Evolutionary conservation across 2,113 vertebrate species (phyloP).

Genomic region (Corvus moneduloides): DNA sequence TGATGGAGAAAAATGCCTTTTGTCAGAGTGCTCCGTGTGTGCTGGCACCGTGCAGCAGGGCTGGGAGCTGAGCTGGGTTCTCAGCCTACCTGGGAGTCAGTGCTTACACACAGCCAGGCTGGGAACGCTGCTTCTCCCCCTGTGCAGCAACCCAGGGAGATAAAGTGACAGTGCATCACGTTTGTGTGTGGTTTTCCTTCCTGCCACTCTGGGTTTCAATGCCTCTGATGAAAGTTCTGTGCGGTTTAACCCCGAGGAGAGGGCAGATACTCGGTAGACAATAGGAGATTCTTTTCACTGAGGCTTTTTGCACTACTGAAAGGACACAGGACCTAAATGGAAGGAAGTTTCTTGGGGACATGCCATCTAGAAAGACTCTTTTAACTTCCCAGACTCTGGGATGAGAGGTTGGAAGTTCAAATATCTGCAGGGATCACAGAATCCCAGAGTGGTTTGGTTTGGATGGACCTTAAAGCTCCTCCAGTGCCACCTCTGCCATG

Average conservation of each 20-base stretch:
- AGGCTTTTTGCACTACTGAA: background rate
- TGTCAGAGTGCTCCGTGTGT: background rate
- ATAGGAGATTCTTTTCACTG: accelerated
- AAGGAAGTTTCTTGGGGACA: background rate
- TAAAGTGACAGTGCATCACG: accelerated
- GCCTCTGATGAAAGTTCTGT: background rate
- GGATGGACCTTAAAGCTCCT: background rate
- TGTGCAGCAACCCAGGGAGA: background rate
- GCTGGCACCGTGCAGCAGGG: background rate
- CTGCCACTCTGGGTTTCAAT: background rate
- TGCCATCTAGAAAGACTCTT: background rate
- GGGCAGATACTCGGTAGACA: accelerated
- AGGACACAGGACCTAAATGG: background rate
- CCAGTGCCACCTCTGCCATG: accelerated
- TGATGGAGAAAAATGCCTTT: background rate
- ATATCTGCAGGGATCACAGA: background rate
- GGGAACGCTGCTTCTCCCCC: background rate
- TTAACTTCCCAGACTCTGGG: background rate
- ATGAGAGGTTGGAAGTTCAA: background rate
- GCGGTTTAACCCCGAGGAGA: background rate
- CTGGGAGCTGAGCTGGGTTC: background rate
- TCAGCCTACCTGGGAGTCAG: background rate
- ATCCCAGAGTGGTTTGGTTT: background rate
- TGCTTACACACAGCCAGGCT: background rate
- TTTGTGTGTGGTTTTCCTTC: background rate